A percentile compares a stretch with the other conserved stretches of the same genome.
These are phyloP conservation scores for Pseudococcus viburni DNA, from an alignment of 2,888 invertebrate genomes.

Conservation along the genomic window DNA sequence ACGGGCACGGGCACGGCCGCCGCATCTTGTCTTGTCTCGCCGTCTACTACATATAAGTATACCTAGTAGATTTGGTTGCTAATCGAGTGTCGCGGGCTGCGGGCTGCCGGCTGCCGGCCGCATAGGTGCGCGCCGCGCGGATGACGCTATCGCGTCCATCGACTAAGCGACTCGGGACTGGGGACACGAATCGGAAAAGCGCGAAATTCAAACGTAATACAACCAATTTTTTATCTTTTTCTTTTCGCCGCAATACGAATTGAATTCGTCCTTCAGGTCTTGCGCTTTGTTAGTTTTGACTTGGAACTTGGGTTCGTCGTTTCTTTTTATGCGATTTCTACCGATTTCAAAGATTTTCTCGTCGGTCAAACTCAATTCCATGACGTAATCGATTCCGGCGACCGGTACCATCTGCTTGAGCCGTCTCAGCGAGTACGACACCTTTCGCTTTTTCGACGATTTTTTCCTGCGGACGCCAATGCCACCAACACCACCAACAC, in stretches of 20 bases:
- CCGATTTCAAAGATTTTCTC: neutral
- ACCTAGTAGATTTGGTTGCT: no score
- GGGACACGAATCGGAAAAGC: neutral
- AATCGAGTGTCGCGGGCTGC: no score
- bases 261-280: slow-evolving; percentile 1
- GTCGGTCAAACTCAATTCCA: neutral
- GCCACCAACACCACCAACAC: neutral
- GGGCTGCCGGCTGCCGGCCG: no score
- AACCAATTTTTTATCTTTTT: slow-evolving; percentile 9
- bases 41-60: no score
- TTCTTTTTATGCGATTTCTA: neutral
- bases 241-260: slow-evolving; percentile 3
- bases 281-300: neutral
- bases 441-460: neutral
- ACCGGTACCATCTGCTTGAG: neutral
- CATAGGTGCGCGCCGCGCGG: neutral
- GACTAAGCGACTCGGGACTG: neutral
- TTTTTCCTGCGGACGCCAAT: neutral
- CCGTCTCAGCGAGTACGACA: neutral
- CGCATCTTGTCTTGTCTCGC: no score
- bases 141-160: neutral
- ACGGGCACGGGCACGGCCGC: no score
- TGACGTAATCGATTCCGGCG: neutral
- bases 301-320: neutral
- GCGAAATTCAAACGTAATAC: slow-evolving; percentile 1